phyloP scores from a whole-genome alignment of 2,888 invertebrate species.

The Cosmorhoe ocellata region DNA sequence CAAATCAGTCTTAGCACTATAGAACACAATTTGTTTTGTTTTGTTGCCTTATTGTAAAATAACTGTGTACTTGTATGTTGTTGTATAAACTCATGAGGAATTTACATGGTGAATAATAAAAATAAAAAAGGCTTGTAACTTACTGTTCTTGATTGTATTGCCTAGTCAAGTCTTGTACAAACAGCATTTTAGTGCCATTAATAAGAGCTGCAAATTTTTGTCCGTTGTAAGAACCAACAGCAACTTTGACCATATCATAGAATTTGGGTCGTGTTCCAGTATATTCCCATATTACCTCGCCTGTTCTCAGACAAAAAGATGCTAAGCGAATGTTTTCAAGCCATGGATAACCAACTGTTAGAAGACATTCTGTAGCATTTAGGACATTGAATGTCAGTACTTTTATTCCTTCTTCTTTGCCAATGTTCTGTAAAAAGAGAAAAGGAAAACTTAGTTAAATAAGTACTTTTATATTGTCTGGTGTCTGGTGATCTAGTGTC shows the following conservation, averaged over 20 bases:
- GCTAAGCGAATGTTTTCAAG: slow-evolving; percentile 40
- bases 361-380: slow-evolving; percentile 62
- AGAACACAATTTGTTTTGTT: no score
- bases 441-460: no score
- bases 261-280: slow-evolving; percentile 30
- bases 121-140: slow-evolving; percentile 33
- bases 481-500: no score
- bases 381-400: slow-evolving; percentile 67
- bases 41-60: no score
- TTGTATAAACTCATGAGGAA: no score
- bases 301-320: slow-evolving; percentile 58
- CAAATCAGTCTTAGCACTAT: no score
- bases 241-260: slow-evolving; percentile 53
- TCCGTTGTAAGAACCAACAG: slow-evolving; percentile 65
- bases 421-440: slow-evolving; percentile 58
- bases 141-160: slow-evolving; percentile 57
- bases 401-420: slow-evolving; percentile 44
- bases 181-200: slow-evolving; percentile 63
- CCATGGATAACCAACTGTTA: slow-evolving; percentile 41
- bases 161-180: slow-evolving; percentile 62
- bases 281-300: slow-evolving; percentile 36
- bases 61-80: no score
- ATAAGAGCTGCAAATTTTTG: slow-evolving; percentile 67
- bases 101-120: no score
- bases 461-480: no score